Conservation (phyloP, 2,888 invertebrate genomes). For the Aleiodes testaceus region DNA sequence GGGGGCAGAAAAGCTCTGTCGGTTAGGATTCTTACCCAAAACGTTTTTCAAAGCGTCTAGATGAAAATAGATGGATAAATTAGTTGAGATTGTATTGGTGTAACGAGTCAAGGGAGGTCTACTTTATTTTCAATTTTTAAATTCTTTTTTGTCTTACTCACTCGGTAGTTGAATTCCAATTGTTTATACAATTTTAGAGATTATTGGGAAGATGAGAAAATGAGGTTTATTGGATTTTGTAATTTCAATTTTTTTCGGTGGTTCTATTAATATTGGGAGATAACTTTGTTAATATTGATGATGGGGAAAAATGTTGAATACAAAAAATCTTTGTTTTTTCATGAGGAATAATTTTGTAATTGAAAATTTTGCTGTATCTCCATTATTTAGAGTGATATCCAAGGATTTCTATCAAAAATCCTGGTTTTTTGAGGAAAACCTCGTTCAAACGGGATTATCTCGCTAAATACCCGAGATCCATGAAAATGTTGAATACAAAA, state of each 20-base stretch:
- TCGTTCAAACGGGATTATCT: no score
- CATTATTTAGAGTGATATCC: not conserved
- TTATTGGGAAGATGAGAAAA: no score
- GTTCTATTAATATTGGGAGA: not conserved
- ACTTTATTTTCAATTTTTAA: slow-evolving; percentile 7
- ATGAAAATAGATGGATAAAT: slow-evolving; percentile 66
- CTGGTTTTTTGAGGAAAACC: no score
- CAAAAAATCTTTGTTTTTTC: no score
- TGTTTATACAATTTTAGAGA: not conserved
- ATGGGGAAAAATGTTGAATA: no score
- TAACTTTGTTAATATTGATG: no score
- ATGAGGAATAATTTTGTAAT: no score
- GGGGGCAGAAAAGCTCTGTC: slow-evolving; percentile 65
- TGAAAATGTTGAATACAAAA: no score
- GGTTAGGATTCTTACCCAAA: slow-evolving; percentile 50
- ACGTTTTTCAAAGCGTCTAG: slow-evolving; percentile 58
- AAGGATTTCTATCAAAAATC: no score
- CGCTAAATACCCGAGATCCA: no score
- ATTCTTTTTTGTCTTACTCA: not conserved
- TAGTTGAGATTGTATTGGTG: slow-evolving; percentile 34
- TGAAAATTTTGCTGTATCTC: not conserved
- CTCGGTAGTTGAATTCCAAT: not conserved
- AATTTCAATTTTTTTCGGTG: not conserved
- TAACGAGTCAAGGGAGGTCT: not conserved
- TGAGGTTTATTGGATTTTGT: no score